These are phyloP conservation scores for Nomada flava DNA, from an alignment of 2,888 invertebrate species.

Conservation along the genomic window DNA sequence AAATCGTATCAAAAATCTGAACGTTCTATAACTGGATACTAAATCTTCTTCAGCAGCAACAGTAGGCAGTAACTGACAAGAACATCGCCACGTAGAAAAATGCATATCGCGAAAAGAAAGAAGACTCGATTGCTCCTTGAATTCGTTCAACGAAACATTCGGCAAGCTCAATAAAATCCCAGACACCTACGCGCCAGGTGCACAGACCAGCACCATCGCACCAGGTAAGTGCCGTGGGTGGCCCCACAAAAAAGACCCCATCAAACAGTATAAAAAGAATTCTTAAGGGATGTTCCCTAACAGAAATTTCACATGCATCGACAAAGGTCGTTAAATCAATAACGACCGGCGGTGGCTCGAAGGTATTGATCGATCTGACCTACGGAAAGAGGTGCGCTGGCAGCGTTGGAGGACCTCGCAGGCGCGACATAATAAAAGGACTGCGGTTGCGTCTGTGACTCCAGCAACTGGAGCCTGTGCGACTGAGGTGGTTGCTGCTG, in stretches of 20 bases:
- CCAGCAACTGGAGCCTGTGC: constrained; percentile 82
- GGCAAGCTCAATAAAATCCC: not conserved
- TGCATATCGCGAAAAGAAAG: no score
- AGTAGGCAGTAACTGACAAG: no score
- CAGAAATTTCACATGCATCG: constrained; percentile 18
- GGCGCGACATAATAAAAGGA: constrained; percentile 83
- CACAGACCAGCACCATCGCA: constrained; percentile 30
- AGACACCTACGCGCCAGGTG: constrained; percentile 16
- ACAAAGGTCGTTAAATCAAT: constrained; percentile 55
- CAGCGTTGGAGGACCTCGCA: constrained; percentile 83
- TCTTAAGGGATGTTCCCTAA: constrained; percentile 18
- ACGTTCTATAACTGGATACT: no score
- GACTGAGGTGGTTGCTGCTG: constrained; percentile 77
- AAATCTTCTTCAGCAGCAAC: no score
- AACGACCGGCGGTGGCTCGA: constrained; percentile 83
- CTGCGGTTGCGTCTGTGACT: constrained; percentile 81
- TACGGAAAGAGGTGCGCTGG: constrained; percentile 84
- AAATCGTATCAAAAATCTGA: no score
- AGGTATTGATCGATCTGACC: constrained; percentile 93
- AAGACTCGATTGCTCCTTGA: not conserved
- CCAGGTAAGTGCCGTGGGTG: constrained; percentile 8
- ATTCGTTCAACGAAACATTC: not conserved
- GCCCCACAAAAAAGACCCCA: not conserved
- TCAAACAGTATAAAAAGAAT: constrained; percentile 3
- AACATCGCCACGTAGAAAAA: no score